Evolutionary conservation across 2,113 vertebrate genomes (phyloP), one percentile per base, ranked within the genome.

Genomic region (Gavialis gangeticus): DNA sequence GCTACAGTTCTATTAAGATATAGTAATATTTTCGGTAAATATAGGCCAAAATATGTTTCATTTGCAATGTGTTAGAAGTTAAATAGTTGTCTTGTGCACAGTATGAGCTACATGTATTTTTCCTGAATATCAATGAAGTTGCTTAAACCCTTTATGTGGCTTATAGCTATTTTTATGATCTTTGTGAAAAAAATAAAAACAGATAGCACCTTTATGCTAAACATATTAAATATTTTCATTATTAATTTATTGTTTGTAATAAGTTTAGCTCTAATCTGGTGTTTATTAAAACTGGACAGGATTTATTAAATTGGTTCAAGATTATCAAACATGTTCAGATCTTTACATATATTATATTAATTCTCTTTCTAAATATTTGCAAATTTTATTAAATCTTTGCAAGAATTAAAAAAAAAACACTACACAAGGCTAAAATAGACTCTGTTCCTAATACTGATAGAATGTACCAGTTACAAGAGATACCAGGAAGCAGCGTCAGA

Each of bases 301-400:
- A 98, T 98, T 98, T 98, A 97, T 95, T 97, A 97, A 98, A 97
- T 97, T 98, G 92, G 89, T 97, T 98, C 95, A 98, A 98, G 97
- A 98, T 98, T 98, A 98, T 98, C 97, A 98, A 98, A 98, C 97
- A 98, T 96, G 97, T 94, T 96, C 97, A 98, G 95, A 97, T 98
- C 97, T 98, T 98, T 98, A 98, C 97, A 97, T 96, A 97, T 97
- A 98, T 98, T 97, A 97, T 89, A 93, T 93, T 98, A 98, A 98
- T 97, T 97, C 90, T 95, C 93, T 97, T 96, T 95, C 95, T 96
- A 98, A 98, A 98, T 98, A 98, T 98, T 98, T 98, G 97, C 97
- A 89, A 96, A 98, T 98, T 97, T 95, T 97, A 98, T 98, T 98
- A 98, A 93, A 96, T 97, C 93, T 98, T 98, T 92, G 95, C 95